Percentiles rank a stretch among this genome's conserved stretches.
phyloP scores from a whole-genome alignment of 2,797 vertebrate species.

The Lagorchestes hirsutus region DNA sequence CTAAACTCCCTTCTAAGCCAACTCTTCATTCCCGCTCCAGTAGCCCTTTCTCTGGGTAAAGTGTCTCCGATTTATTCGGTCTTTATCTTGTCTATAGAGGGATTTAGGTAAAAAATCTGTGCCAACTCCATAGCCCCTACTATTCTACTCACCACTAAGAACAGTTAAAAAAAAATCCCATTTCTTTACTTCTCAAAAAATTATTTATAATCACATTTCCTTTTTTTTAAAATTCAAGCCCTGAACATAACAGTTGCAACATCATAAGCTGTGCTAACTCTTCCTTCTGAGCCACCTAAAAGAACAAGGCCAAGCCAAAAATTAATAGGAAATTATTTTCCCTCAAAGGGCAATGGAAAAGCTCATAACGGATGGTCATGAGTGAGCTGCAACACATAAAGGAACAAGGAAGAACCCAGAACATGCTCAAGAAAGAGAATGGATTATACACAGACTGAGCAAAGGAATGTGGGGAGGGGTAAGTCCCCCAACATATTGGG shows the following conservation, averaged over 20 bases:
- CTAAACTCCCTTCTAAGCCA: neutral
- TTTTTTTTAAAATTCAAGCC: slow-evolving; percentile 53
- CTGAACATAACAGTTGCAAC: slow-evolving; percentile 13
- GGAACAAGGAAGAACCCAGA: neutral
- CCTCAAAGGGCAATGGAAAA: neutral
- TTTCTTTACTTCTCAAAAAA: slow-evolving; percentile 57
- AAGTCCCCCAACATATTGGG: neutral
- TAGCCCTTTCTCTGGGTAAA: neutral
- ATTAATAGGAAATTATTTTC: slow-evolving; percentile 26
- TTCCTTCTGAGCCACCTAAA: neutral
- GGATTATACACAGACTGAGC: neutral
- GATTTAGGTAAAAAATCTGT: neutral
- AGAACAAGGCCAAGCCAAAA: neutral
- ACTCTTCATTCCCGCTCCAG: neutral
- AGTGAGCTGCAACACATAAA: neutral
- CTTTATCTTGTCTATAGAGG: neutral
- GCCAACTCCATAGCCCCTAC: neutral
- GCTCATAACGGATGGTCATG: neutral
- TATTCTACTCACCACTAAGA: neutral
- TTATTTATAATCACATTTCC: slow-evolving; percentile 41
- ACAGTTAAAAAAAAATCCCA: slow-evolving; percentile 4
- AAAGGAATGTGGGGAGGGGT: neutral
- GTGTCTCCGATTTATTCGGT: neutral
- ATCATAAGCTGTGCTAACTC: slow-evolving; percentile 3
- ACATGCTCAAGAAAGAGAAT: neutral